These are phyloP conservation scores for Lasioglossum oenotherae DNA, from an alignment of 2,888 invertebrate species.

Conservation along the genomic window DNA sequence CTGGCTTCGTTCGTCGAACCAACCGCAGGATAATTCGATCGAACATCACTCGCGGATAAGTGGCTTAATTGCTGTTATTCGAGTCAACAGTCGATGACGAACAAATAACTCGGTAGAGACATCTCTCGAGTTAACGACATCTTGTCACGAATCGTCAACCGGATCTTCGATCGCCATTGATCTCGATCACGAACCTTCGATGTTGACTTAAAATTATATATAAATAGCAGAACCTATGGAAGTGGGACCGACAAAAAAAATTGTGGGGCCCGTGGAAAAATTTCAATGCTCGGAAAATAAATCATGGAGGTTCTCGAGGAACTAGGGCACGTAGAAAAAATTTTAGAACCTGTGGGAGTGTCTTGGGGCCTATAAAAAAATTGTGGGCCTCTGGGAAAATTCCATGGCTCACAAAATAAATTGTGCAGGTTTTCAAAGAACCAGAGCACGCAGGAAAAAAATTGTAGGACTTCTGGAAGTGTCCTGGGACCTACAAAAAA, in stretches of 20 bases:
- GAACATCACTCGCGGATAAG: conserved; percentile 38
- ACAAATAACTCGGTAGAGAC: background rate
- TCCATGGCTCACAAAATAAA: too few species aligned
- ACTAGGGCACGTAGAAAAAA: too few species aligned
- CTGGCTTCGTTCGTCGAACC: conserved; percentile 46
- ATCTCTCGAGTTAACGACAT: background rate
- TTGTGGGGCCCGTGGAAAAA: background rate
- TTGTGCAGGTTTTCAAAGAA: too few species aligned
- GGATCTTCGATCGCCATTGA: background rate
- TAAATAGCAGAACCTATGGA: too few species aligned
- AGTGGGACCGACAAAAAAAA: too few species aligned
- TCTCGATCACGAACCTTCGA: background rate
- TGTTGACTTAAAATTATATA: background rate
- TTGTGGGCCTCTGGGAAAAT: too few species aligned
- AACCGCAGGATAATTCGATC: conserved; percentile 65
- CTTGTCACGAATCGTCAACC: background rate
- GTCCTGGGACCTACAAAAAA: too few species aligned
- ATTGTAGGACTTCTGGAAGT: too few species aligned
- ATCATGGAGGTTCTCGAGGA: background rate
- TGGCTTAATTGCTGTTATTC: background rate
- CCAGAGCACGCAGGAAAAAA: too few species aligned
- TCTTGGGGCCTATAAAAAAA: too few species aligned
- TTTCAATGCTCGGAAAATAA: background rate
- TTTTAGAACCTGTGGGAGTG: too few species aligned
- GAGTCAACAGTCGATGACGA: background rate